Evolutionary conservation across 2,113 vertebrate species (phyloP), one percentile per base, ranked within the genome.

Genomic region (Sphyrna mokarran): DNA sequence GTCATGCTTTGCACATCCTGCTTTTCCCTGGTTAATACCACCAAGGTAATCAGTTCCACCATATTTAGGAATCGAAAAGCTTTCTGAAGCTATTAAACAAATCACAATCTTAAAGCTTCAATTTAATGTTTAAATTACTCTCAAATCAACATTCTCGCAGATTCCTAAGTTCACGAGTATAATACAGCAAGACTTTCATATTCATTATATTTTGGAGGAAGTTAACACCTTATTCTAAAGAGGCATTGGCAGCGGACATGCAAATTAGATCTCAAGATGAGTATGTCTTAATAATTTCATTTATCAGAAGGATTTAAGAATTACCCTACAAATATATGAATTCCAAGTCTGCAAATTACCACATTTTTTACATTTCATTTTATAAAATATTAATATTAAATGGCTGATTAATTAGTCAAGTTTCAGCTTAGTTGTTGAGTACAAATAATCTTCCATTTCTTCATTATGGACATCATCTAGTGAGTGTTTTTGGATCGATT

Each of bases 101-200:
- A 22, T 61, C 33, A 9, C 58, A 93, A 93, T 66, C 18, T 66
- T 66, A 18, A 93, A 37, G 33, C 58, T 93, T 66, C n/a, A 66
- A 93, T 93, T 93, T 93, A 93, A 93, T n/a, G 63, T 66, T 93
- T 93, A 93, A 93, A 68, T 93, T 93, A 66, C 16, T 8, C 9
- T 93, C 61, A 66, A 83, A 93, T 68, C 61, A 93, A 83, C 66
- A 66, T 93, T 93, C 89, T 66, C 61, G n/a, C 58, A 93, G 89
- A 63, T 66, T 93, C 61, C 89, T 9, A 37, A 10, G 33, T 93
- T 66, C 61, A 66, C 5, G 16, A 68, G 6, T 37, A 93, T 22
- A 93, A 93, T 93, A n/a, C 33, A 40, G 26, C 14, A 93, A 68
- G 33, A 48, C 3, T 1, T 48, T 48, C 43, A 48, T 66, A 93